Base-by-base conservation (phyloP, 1,140 invertebrate species). In the Pseudomyrmex pallidus region DNA sequence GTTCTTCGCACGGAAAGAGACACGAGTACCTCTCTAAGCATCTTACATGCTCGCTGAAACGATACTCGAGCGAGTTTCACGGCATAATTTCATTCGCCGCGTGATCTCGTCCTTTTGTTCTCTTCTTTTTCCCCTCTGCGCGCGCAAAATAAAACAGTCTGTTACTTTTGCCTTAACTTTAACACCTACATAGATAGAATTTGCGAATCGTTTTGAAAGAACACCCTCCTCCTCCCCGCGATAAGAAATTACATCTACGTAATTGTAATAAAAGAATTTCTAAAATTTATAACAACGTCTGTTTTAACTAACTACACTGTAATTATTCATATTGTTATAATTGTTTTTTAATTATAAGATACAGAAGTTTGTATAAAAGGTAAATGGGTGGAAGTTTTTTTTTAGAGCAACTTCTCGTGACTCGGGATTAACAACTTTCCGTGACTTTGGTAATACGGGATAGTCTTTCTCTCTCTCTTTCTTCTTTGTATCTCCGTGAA, bases 11-110 rank as follows among this genome's bases (percentile, higher is more conserved):
- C 83, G 87, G 84, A 25, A 80, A 66, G 83, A 90, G 86, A 88
- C 83, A 73, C 64, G 73, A 76, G 54, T 44, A 66, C 44, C 44
- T 46, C 54, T 80, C 59, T 80, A 52, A 68, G 17, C 76, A 15
- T 78, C 76, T 80, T 70, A 70, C 44, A 50, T 80, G 54, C 76
- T 48, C 82, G 86, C 67, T 78, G 88, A 86, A 89, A 89, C 87
- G 88, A 67, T 78, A 84, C 59, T 76, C 62, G 44, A 64, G 77
- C 77, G 67, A 82, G 66, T 66, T 50, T 66, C 76, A 72, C 76
- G 64, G 54, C 76, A 72, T 80, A 80, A 80, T 80, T 72, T 82
- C 67, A 82, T 74, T 62, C 68, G 78, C 67, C 57, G 70, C 70
- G 70, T 70, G 70, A 73, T 82, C 78, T 82, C 78, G 70, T 63